These are phyloP conservation scores for Elegia similella DNA, from an alignment of 2,888 invertebrate species.

Conservation along the genomic window DNA sequence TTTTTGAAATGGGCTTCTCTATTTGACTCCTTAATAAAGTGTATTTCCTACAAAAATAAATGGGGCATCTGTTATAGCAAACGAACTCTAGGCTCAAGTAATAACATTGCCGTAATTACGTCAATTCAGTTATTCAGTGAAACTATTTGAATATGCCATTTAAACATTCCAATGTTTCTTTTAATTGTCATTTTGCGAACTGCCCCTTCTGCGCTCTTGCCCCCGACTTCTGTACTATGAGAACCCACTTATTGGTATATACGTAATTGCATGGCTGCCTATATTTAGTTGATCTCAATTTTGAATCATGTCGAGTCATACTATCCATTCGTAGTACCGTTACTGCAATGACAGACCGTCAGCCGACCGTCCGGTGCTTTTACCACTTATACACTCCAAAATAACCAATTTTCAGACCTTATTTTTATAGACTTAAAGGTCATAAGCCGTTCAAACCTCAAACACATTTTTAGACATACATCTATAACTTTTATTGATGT, in stretches of 20 bases:
- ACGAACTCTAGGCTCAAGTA: too few relatives aligned
- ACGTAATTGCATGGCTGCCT: constrained; percentile 44
- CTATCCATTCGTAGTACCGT: constrained; percentile 64
- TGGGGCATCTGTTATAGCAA: too few relatives aligned
- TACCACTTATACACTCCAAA: constrained; percentile 1
- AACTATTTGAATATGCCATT: too few relatives aligned
- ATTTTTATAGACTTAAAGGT: not conserved
- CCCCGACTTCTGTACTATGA: not conserved
- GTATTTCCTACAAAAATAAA: too few relatives aligned
- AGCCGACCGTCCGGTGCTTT: not conserved
- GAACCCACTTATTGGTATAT: constrained; percentile 23
- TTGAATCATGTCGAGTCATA: constrained; percentile 73
- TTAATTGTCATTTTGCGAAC: too few relatives aligned
- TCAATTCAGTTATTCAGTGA: too few relatives aligned
- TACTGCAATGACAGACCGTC: constrained; percentile 59
- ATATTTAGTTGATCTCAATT: constrained; percentile 57
- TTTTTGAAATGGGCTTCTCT: too few relatives aligned
- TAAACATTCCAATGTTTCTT: too few relatives aligned
- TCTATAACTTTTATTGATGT: not conserved
- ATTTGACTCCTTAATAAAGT: too few relatives aligned
- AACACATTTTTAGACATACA: not conserved
- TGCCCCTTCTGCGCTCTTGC: not conserved
- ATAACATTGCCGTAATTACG: too few relatives aligned
- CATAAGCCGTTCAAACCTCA: not conserved
- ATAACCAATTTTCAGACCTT: not conserved